phyloP scores from a whole-genome alignment of 2,113 vertebrate genomes.

The Lates calcarifer region DNA sequence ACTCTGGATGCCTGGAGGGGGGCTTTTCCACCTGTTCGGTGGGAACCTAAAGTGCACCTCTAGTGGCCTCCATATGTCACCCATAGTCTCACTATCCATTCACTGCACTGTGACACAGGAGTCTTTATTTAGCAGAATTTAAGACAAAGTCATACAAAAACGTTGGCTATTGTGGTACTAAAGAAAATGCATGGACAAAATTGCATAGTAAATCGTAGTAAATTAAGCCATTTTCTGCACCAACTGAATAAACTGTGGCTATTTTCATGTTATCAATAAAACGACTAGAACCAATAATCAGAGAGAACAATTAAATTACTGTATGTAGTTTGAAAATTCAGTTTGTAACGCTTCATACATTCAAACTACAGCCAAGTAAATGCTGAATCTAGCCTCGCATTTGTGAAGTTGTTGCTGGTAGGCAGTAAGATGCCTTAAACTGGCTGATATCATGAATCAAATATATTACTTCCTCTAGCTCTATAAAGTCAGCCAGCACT shows the following conservation, averaged over 20 bases:
- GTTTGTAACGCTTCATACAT: background rate
- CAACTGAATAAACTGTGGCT: background rate
- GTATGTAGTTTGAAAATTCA: background rate
- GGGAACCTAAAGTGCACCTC: conserved; percentile 64
- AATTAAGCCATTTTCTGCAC: background rate
- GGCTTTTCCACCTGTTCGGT: conserved; percentile 80
- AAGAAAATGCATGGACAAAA: background rate
- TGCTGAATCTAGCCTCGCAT: background rate
- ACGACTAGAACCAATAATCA: background rate
- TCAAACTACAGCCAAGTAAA: background rate
- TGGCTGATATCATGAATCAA: background rate
- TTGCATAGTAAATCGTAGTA: background rate
- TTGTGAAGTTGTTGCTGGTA: background rate
- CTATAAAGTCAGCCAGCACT: background rate
- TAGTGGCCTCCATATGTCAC: conserved; percentile 78
- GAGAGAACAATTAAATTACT: background rate
- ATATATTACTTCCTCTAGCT: background rate
- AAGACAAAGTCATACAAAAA: conserved; percentile 13
- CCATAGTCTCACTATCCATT: conserved; percentile 40
- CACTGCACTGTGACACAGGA: conserved; percentile 19
- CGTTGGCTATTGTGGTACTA: background rate
- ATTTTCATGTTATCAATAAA: background rate
- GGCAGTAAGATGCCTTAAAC: background rate
- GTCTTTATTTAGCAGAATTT: conserved; percentile 48
- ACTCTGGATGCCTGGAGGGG: conserved; percentile 57